Base-by-base conservation (phyloP, 2,888 invertebrate species). In the Sphaeridia pumilis region DNA sequence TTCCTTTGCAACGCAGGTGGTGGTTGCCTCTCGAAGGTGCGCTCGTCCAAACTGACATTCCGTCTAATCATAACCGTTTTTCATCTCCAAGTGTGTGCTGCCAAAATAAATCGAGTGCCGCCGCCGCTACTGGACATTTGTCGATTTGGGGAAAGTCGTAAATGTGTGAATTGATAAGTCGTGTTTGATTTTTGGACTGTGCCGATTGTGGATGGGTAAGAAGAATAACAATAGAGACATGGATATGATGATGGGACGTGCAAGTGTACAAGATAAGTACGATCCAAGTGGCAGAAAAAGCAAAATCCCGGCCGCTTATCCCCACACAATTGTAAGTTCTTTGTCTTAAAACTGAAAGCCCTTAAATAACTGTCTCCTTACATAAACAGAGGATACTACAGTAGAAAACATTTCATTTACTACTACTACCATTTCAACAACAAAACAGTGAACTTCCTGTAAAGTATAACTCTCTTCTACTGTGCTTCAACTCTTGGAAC, bases 261-360 rank as follows among this genome's bases (percentile, higher is more conserved):
- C 57, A 62, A 63, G 65, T 60, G 63, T 63, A 27, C 54, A 34
- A 36, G 59, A 56, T 48, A 55, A 53, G 38, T 58, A 59, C 54
- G 63, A 65, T 34, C 58, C 55, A 54, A 63, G 61, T 58, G 60
- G 65, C 51, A 57, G 61, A 56, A 59, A 57, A 49, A 59, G 63
- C 55, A 57, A 57, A 36, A 59, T 63, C 46, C 63, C 63, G 28
- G 63, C 65, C 35, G 62, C 63, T 51, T 65, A 65, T 49, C 65
- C 65, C 21, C 60, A 58, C 41, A 65, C 65, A 57, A 65, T 63
- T 62, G 65, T 65, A 58, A 60, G 54, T 49, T 44, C 26, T 21
- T 49, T 12, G 12, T 17, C 10, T 10, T 4, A 38, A 43, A 5
- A 43, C 14, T 34, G 14, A 34, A 34, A 12, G 14, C 14, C 14